Conservation (phyloP, 2,113 vertebrate species). For the Gobio gobio region DNA sequence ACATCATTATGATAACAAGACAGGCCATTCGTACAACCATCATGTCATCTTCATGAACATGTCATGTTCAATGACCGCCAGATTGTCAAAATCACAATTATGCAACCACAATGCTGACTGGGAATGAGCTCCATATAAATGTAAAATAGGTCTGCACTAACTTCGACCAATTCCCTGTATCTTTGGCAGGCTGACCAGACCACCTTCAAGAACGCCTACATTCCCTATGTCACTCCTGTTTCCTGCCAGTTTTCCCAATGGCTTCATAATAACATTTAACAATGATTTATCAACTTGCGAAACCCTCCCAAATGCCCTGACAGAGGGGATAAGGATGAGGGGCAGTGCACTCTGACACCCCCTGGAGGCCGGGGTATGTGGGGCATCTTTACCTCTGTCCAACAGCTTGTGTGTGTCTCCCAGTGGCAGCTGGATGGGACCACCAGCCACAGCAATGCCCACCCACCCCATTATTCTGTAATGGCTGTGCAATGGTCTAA, state of each 20-base stretch:
- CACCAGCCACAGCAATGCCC: slow-evolving; percentile 63
- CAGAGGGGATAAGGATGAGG: slow-evolving; percentile 63
- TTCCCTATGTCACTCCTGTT: not conserved
- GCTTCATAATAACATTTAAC: slow-evolving; percentile 28
- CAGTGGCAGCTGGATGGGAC: slow-evolving; percentile 76
- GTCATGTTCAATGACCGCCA: slow-evolving; percentile 29
- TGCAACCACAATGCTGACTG: not conserved
- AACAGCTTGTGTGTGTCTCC: slow-evolving; percentile 78
- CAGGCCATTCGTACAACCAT: not conserved
- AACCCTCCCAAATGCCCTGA: slow-evolving; percentile 48
- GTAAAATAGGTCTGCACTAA: not conserved
- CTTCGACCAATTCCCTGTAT: not conserved
- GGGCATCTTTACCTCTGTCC: slow-evolving; percentile 67
- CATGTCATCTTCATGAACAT: slow-evolving; percentile 23
- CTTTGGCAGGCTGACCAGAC: slow-evolving; percentile 6
- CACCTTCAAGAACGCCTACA: not conserved
- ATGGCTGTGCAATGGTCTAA: slow-evolving; percentile 69
- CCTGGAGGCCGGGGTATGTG: slow-evolving; percentile 58
- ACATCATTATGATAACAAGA: slow-evolving; percentile 30
- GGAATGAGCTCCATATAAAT: slow-evolving; percentile 12
- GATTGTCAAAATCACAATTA: slow-evolving; percentile 22
- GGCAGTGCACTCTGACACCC: slow-evolving; percentile 60
- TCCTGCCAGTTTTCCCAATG: slow-evolving; percentile 41
- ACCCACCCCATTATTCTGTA: slow-evolving; percentile 66
- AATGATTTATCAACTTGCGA: slow-evolving; percentile 64